phyloP scores from a whole-genome alignment of 2,797 vertebrate species.

The Meda fulgida region DNA sequence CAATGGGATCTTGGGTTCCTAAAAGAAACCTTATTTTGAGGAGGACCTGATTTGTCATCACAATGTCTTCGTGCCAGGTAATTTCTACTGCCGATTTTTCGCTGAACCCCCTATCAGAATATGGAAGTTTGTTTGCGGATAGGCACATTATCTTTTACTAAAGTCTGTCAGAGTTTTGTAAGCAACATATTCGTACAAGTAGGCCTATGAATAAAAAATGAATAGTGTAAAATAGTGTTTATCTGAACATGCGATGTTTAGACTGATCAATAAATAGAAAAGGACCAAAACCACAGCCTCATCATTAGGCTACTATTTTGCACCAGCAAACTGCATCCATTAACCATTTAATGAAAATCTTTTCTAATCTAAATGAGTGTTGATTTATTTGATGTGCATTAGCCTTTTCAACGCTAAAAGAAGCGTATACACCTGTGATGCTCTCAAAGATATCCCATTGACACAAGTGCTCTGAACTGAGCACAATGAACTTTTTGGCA shows the following conservation, averaged over 20 bases:
- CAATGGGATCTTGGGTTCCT: not conserved
- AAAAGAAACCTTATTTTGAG: not conserved
- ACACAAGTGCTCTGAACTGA: conserved; percentile 45
- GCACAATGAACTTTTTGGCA: conserved; percentile 49
- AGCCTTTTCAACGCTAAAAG: conserved; percentile 25
- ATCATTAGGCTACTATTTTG: conserved; percentile 1
- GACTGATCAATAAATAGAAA: not conserved
- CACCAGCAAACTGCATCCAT: conserved; percentile 37
- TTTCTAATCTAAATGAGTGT: conserved; percentile 35
- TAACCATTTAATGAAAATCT: conserved; percentile 36
- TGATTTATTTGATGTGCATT: conserved; percentile 42
- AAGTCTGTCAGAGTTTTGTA: not conserved
- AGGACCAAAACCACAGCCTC: not conserved
- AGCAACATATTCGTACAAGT: not conserved
- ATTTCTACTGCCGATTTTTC: too few relatives aligned
- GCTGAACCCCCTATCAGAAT: too few relatives aligned
- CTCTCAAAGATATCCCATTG: conserved; percentile 31
- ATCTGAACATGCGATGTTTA: not conserved
- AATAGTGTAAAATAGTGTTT: not conserved
- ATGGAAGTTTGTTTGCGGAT: not conserved
- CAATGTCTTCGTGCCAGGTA: too few relatives aligned
- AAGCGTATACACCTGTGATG: conserved; percentile 41
- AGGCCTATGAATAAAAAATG: not conserved
- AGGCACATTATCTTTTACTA: not conserved
- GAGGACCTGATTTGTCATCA: too few relatives aligned